These are phyloP conservation scores for Tipula lateralis DNA, from an alignment of 2,888 invertebrate species.

Conservation along the genomic window DNA sequence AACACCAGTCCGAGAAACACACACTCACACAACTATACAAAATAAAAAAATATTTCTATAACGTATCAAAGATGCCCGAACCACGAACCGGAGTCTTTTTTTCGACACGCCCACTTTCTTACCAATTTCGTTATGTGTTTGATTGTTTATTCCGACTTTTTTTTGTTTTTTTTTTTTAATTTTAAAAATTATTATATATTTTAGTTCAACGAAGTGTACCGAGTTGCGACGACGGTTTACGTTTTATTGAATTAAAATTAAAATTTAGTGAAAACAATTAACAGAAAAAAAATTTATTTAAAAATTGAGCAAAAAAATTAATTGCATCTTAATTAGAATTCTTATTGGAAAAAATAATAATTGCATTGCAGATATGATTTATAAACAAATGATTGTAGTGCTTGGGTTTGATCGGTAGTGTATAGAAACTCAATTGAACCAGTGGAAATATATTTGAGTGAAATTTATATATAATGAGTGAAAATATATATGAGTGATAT, in stretches of 20 bases:
- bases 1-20: not conserved
- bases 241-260: slow-evolving; percentile 26
- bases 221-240: slow-evolving; percentile 30
- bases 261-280: not conserved
- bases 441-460: not conserved
- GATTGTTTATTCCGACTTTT: not conserved
- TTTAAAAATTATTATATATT: slow-evolving; percentile 20
- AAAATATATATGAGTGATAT: slow-evolving; percentile 4
- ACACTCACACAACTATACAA: not conserved
- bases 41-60: not conserved
- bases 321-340: not conserved
- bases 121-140: not conserved
- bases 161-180: not conserved
- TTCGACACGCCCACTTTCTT: not conserved
- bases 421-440: not conserved
- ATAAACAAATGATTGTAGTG: not conserved
- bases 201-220: slow-evolving; percentile 30
- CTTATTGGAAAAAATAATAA: not conserved
- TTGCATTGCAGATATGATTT: not conserved
- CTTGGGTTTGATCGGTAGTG: not conserved
- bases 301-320: not conserved
- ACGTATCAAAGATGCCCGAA: not conserved
- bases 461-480: not conserved
- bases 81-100: not conserved
- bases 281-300: not conserved